Evolutionary conservation across 2,113 vertebrate species (phyloP).

Genomic region (Cryptomyrus ogoouensis): DNA sequence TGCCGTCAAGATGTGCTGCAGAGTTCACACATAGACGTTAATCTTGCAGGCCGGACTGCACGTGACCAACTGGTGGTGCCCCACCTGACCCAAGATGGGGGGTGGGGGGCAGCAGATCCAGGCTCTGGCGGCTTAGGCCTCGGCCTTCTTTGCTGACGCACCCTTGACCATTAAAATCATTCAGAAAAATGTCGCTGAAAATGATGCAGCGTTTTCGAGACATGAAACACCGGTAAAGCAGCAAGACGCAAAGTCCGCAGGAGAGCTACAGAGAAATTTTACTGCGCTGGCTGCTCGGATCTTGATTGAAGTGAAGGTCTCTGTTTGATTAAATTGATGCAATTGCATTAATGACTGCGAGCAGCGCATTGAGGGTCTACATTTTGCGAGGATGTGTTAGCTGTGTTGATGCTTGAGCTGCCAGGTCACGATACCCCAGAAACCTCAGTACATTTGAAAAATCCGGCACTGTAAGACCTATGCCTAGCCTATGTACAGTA

Average conservation of each 20-base stretch:
- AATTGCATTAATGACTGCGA: neutral
- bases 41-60: neutral
- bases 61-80: neutral
- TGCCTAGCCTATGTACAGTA: neutral
- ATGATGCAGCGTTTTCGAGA: neutral
- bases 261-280: neutral
- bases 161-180: neutral
- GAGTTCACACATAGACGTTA: neutral
- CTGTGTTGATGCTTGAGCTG: neutral
- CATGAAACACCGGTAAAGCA: neutral
- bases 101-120: constrained; percentile 14
- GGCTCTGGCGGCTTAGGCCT: neutral
- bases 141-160: neutral
- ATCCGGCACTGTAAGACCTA: neutral
- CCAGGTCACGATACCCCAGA: neutral
- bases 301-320: neutral
- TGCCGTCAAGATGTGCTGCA: constrained; percentile 21
- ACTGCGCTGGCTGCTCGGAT: neutral
- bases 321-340: constrained; percentile 4
- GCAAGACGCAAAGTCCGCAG: neutral
- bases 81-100: neutral
- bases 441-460: neutral
- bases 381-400: neutral
- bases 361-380: neutral
- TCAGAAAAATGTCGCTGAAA: neutral